These are phyloP conservation scores for Pollenia griseotomentosa DNA, from an alignment of 2,888 invertebrate species.

Conservation along the genomic window DNA sequence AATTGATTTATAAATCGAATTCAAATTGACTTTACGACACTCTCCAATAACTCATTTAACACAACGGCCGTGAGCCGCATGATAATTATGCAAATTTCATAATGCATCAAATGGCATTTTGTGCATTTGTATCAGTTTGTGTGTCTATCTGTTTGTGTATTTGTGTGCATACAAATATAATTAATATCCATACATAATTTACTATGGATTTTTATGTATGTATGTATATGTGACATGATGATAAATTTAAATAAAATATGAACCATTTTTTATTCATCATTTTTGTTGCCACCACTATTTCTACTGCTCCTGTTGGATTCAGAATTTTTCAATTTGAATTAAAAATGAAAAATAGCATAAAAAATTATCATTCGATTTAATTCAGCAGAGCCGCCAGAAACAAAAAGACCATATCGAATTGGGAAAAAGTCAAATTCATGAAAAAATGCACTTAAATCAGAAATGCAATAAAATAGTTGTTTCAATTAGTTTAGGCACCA, in stretches of 20 bases:
- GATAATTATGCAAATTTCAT: constrained; percentile 81
- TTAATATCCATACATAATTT: constrained; percentile 10
- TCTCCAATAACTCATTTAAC: constrained; percentile 82
- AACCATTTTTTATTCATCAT: constrained; percentile 39
- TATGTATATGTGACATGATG: background rate
- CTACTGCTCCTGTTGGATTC: constrained; percentile 8
- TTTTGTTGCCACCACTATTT: background rate
- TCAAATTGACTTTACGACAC: constrained; percentile 79
- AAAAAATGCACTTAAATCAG: background rate
- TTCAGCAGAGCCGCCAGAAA: background rate
- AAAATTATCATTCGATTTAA: constrained; percentile 25
- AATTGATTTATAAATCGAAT: constrained; percentile 76
- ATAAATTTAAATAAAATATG: constrained; percentile 60
- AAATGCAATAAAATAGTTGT: constrained; percentile 4
- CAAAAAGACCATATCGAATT: constrained; percentile 43
- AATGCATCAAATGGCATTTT: constrained; percentile 65
- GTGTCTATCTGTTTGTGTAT: background rate
- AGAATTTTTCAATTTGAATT: constrained; percentile 37
- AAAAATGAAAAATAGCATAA: constrained; percentile 24
- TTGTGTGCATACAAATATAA: background rate
- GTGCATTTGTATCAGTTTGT: background rate
- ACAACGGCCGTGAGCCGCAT: constrained; percentile 79
- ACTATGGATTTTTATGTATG: background rate
- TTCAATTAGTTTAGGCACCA: background rate
- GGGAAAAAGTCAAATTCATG: constrained; percentile 29